phyloP scores from a whole-genome alignment of 2,797 vertebrate genomes.

The Tragelaphus eurycerus region DNA sequence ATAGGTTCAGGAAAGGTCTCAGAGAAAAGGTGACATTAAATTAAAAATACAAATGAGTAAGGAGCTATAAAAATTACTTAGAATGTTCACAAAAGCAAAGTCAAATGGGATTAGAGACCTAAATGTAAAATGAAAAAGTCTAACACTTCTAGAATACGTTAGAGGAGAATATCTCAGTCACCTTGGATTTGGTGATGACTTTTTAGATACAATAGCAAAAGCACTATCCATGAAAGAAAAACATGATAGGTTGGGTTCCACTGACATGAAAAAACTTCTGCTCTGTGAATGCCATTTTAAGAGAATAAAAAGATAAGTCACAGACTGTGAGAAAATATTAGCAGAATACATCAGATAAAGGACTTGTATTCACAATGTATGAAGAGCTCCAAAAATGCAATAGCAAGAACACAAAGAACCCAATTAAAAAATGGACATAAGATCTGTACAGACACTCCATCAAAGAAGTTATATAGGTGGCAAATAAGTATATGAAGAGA shows the following conservation, averaged over 20 bases:
- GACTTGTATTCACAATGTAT: not conserved
- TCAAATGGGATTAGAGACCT: not conserved
- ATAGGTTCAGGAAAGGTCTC: not conserved
- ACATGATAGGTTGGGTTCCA: not conserved
- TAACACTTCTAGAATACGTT: not conserved
- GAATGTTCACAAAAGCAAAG: not conserved
- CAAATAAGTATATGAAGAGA: not conserved
- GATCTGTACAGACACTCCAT: not conserved
- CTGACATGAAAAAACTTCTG: not conserved
- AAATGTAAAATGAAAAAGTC: not conserved
- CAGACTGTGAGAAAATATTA: not conserved
- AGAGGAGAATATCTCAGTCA: not conserved
- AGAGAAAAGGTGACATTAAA: not conserved
- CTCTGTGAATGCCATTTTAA: not conserved
- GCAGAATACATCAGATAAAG: not conserved
- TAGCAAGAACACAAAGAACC: not conserved
- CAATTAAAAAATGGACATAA: constrained; percentile 3
- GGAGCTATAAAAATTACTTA: not conserved
- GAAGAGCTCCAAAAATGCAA: constrained; percentile 19
- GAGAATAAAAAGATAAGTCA: not conserved
- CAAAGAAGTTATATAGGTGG: not conserved
- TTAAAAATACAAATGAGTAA: not conserved
- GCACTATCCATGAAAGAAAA: not conserved
- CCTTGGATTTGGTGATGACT: not conserved
- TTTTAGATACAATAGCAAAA: not conserved